Percentiles rank a stretch among this genome's conserved stretches.
Conservation (phyloP, 1,140 invertebrate species). For the Eueides isabella region DNA sequence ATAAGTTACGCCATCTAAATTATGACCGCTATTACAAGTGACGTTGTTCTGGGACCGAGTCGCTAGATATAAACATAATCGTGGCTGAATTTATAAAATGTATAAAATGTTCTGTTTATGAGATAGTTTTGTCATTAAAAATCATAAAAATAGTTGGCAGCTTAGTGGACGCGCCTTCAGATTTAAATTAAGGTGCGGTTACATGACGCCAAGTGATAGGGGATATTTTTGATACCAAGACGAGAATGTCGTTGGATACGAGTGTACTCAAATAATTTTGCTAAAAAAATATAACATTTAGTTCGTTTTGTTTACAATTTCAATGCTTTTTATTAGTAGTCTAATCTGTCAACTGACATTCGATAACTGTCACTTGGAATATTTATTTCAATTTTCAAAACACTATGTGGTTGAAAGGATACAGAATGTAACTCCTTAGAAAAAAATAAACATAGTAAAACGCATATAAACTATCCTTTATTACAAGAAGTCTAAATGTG, state of each 20-base stretch:
- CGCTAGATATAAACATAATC: conserved; percentile 32
- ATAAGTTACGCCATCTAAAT: conserved; percentile 22
- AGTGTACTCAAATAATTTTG: no score
- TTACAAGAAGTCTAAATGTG: neutral
- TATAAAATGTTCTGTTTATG: conserved; percentile 52
- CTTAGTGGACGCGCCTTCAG: conserved; percentile 28
- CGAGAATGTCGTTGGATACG: no score
- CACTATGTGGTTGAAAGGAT: no score
- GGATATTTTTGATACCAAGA: neutral
- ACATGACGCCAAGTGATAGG: conserved; percentile 9
- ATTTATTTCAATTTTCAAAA: no score
- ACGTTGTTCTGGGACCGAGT: conserved; percentile 33
- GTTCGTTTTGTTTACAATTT: no score
- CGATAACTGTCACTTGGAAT: no score
- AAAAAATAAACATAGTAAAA: neutral
- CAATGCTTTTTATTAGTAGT: no score
- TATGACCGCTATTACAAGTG: neutral
- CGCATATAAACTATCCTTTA: neutral
- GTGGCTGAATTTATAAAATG: conserved; percentile 23
- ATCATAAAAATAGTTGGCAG: conserved; percentile 68
- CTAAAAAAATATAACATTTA: no score
- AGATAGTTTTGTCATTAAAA: conserved; percentile 53
- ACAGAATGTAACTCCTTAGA: no score
- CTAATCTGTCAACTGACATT: no score
- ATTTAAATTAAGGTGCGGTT: conserved; percentile 24